Evolutionary conservation across 2,113 vertebrate genomes (phyloP), one percentile per base, ranked within the genome.

Genomic region (Notarius quadriscutis): DNA sequence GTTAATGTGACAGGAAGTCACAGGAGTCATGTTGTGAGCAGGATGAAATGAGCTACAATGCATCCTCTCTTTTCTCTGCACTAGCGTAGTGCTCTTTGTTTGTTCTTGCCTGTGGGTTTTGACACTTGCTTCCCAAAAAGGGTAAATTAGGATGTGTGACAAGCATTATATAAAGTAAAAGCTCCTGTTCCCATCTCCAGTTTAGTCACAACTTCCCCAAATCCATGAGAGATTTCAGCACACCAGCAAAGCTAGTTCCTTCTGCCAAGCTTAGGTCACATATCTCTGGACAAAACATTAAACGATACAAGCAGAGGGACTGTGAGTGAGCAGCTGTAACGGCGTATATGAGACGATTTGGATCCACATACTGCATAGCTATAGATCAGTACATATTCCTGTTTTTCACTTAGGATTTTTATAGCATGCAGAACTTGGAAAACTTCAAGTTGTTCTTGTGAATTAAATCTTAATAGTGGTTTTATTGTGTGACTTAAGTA

Each of bases 191-290:
- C 94, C 93, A 92, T 89, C 94, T 94, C 93, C 91, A 86, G 88
- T 94, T 95, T 94, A 94, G 93, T 95, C 94, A 93, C 79, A 94
- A 95, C 95, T 96, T 95, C 95, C 95, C 93, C 94, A 94, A 93
- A 94, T 96, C 94, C 95, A 94, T 94, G 93, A 92, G 94, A 94
- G 91, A 91, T 87, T 82, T 86, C 90, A 91, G 91, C 83, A 89
- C 86, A 81, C 71, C 74, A 91, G 91, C 27, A 87, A 89, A 91
- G 89, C 89, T 93, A 92, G 92, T 96, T 95, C 94, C 92, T 91
- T 94, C 87, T 94, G 91, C 90, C 88, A 90, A 80, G 75, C 81
- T 25, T 53, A 62, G 90, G 89, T 88, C 85, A 91, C 83, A 75
- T 81, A 74, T 48, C 85, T 58, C 69, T 88, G 83, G 81, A 81